These are phyloP conservation scores for Andrena chrysosceles DNA, from an alignment of 2,888 invertebrate species.

Conservation along the genomic window DNA sequence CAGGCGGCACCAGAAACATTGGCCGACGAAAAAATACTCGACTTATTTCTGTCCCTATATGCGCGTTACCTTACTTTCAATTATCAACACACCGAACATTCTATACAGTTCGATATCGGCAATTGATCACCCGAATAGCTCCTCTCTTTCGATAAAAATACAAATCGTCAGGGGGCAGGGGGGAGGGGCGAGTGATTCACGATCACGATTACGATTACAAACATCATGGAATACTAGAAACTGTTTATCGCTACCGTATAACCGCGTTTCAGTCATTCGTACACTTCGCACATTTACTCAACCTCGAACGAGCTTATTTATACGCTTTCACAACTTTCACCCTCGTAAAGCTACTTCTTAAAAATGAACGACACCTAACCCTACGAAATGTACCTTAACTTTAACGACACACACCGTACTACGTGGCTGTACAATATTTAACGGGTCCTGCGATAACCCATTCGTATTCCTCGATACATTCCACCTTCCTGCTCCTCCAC, in stretches of 20 bases:
- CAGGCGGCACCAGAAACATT: slow-evolving; percentile 82
- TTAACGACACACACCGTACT: slow-evolving; percentile 68
- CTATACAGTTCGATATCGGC: slow-evolving; percentile 20
- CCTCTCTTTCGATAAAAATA: slow-evolving; percentile 52
- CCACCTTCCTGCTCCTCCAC: background rate
- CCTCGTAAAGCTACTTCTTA: slow-evolving; percentile 58
- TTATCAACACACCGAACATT: slow-evolving; percentile 66
- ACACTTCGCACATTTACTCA: slow-evolving; percentile 5
- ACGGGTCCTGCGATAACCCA: slow-evolving; percentile 55
- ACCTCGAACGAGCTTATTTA: slow-evolving; percentile 5
- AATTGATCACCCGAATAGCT: slow-evolving; percentile 44
- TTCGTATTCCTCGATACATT: background rate
- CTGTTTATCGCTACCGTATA: slow-evolving; percentile 64
- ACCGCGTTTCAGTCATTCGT: slow-evolving; percentile 22
- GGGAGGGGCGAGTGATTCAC: slow-evolving; percentile 69
- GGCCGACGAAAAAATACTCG: slow-evolving; percentile 82
- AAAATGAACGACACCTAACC: slow-evolving; percentile 66
- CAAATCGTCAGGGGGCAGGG: slow-evolving; percentile 24
- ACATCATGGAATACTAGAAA: slow-evolving; percentile 82
- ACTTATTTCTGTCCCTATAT: slow-evolving; percentile 39
- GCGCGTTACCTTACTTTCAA: slow-evolving; percentile 76
- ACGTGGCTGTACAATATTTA: slow-evolving; percentile 64
- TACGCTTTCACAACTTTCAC: slow-evolving; percentile 9
- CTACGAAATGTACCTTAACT: slow-evolving; percentile 69
- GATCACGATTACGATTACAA: slow-evolving; percentile 80